Conservation (phyloP, 1,140 invertebrate genomes). For the Lasioglossum baleicum region DNA sequence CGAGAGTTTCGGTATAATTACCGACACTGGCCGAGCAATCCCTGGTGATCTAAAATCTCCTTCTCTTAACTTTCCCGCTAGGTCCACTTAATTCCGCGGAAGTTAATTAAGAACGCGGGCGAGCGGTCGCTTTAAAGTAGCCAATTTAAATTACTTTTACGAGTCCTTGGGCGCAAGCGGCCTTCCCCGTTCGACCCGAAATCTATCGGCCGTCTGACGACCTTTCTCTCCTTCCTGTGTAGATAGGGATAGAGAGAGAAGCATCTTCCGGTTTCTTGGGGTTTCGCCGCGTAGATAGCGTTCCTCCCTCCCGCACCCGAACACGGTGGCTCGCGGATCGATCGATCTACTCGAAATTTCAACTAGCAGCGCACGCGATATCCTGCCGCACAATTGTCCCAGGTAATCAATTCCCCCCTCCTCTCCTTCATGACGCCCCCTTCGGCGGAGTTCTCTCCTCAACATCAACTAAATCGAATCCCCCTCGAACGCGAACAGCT, state of each 20-base stretch:
- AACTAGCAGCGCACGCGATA: slow-evolving; percentile 41
- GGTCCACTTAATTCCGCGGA: slow-evolving; percentile 49
- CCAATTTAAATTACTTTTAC: slow-evolving; percentile 52
- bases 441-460: slow-evolving; percentile 14
- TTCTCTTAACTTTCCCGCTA: slow-evolving; percentile 49
- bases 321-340: background rate
- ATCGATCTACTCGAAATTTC: slow-evolving; percentile 47
- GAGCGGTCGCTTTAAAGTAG: slow-evolving; percentile 39
- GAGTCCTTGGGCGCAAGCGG: slow-evolving; percentile 34
- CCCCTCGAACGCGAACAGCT: slow-evolving; percentile 3
- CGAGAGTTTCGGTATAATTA: slow-evolving; percentile 46
- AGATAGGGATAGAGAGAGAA: too few species aligned
- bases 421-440: too few species aligned
- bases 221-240: too few species aligned
- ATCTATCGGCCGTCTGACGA: slow-evolving; percentile 28
- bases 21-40: slow-evolving; percentile 42
- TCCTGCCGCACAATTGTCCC: slow-evolving; percentile 40
- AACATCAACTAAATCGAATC: slow-evolving; percentile 41
- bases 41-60: slow-evolving; percentile 47
- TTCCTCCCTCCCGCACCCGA: background rate
- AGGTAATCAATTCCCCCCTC: slow-evolving; percentile 37
- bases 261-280: background rate
- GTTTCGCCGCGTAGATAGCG: background rate
- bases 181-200: slow-evolving; percentile 23
- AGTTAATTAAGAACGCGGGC: slow-evolving; percentile 47